Conservation (phyloP, 1,140 invertebrate species). For the Drosophila sulfurigaster region DNA sequence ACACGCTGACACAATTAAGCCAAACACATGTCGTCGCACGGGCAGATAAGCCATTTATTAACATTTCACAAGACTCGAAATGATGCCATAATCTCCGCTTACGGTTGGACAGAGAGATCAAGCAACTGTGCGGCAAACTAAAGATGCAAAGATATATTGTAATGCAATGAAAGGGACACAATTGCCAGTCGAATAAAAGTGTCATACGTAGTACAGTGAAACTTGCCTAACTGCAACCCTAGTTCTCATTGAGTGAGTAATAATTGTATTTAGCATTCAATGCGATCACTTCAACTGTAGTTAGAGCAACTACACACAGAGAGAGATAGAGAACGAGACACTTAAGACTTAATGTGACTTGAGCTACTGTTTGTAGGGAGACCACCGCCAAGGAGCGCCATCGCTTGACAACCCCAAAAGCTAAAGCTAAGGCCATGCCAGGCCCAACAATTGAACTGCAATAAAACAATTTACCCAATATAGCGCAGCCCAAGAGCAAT, state of each 20-base stretch:
- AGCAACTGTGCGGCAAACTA: conserved; percentile 24
- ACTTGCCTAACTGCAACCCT: neutral
- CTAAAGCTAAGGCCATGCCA: conserved; percentile 28
- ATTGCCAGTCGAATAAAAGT: neutral
- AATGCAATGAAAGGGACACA: conserved; percentile 46
- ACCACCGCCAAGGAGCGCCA: conserved; percentile 73
- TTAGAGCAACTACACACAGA: too few species aligned
- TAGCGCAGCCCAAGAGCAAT: conserved; percentile 73
- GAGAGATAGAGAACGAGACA: too few species aligned
- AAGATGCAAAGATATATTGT: conserved; percentile 65
- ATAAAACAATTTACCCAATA: conserved; percentile 84
- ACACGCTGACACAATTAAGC: conserved; percentile 83
- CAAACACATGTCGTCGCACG: conserved; percentile 74
- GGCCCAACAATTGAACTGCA: conserved; percentile 79
- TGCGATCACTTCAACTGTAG: neutral
- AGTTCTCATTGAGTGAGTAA: too few species aligned
- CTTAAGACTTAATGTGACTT: conserved; percentile 15
- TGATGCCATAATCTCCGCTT: conserved; percentile 82
- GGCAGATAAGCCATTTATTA: conserved; percentile 82
- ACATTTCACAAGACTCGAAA: conserved; percentile 79
- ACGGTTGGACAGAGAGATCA: conserved; percentile 72
- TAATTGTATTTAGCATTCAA: too few species aligned
- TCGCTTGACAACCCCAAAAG: conserved; percentile 61
- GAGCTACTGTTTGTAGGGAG: conserved; percentile 54
- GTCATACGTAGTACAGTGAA: neutral